A percentile compares a stretch with the other conserved stretches of the same genome.
Conservation (phyloP, 2,888 invertebrate species). For the Beris chalybata region DNA sequence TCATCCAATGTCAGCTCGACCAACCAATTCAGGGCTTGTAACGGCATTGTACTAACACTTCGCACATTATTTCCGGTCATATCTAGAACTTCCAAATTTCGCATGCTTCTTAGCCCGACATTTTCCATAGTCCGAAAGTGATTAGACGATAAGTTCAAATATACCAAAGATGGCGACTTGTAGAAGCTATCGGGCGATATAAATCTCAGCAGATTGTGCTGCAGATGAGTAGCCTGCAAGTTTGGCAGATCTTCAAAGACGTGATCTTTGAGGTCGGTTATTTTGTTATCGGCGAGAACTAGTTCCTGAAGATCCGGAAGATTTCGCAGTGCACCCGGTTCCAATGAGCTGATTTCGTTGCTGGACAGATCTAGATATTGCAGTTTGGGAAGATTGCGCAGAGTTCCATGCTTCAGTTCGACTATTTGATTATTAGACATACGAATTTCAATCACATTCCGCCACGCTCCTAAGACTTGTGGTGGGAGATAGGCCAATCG, state of each 20-base stretch:
- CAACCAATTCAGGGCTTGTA: constrained; percentile 79
- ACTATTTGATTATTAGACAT: constrained; percentile 75
- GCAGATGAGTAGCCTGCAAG: constrained; percentile 67
- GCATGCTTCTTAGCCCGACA: constrained; percentile 71
- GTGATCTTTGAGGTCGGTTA: constrained; percentile 73
- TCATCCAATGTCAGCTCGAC: constrained; percentile 84
- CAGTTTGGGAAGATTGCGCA: constrained; percentile 70
- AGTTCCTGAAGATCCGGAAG: constrained; percentile 71
- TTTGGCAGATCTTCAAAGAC: constrained; percentile 77
- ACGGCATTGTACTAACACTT: constrained; percentile 68
- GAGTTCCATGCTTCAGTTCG: constrained; percentile 70
- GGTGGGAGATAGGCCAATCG: constrained; percentile 70
- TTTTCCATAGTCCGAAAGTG: constrained; percentile 73
- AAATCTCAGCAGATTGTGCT: constrained; percentile 75
- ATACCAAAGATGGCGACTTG: constrained; percentile 74
- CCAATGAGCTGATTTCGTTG: constrained; percentile 75
- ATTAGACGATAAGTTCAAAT: constrained; percentile 82
- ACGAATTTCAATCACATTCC: constrained; percentile 69
- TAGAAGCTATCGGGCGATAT: constrained; percentile 76
- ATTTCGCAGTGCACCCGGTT: constrained; percentile 70
- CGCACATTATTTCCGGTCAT: constrained; percentile 77
- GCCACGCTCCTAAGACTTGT: constrained; percentile 69
- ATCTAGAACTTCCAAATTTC: constrained; percentile 82
- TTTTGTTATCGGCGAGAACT: constrained; percentile 70
- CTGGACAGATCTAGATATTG: constrained; percentile 77